phyloP scores from a whole-genome alignment of 37 sponge, comb jelly and placozoan genomes.

The Theonella swinhoei region DNA sequence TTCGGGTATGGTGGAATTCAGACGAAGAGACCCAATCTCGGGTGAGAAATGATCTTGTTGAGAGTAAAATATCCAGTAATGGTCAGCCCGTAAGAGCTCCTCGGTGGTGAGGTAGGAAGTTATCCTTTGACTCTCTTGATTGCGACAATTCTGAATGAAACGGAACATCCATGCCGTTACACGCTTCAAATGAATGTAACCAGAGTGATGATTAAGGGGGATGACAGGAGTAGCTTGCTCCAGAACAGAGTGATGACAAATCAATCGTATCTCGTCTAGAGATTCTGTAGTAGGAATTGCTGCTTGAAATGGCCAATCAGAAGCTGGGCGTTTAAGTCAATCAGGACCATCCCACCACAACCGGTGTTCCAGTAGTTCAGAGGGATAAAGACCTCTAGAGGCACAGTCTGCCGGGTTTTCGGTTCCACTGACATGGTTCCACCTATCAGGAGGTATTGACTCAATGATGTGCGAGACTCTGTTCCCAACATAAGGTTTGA shows the following conservation, averaged over 20 bases:
- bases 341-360: constrained; percentile 9
- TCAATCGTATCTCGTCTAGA: background rate
- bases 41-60: constrained; percentile 1
- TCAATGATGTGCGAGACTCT: constrained; percentile 7
- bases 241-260: background rate
- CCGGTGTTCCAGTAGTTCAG: background rate
- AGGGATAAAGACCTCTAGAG: constrained; percentile 14
- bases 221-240: background rate
- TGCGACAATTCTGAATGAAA: constrained; percentile 38
- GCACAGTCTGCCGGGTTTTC: constrained; percentile 34
- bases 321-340: background rate
- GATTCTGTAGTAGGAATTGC: background rate
- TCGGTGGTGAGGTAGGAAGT: background rate
- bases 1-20: background rate
- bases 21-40: background rate
- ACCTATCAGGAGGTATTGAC: constrained; percentile 8
- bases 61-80: background rate
- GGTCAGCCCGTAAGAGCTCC: background rate
- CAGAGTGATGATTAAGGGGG: constrained; percentile 2
- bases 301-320: background rate
- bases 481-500: constrained; percentile 29
- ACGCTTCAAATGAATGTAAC: constrained; percentile 8
- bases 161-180: constrained; percentile 50
- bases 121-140: background rate
- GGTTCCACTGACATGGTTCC: constrained; percentile 3